Conservation (phyloP, 37 sponge, comb jelly and placozoan genomes). For the Ianthella basta region DNA sequence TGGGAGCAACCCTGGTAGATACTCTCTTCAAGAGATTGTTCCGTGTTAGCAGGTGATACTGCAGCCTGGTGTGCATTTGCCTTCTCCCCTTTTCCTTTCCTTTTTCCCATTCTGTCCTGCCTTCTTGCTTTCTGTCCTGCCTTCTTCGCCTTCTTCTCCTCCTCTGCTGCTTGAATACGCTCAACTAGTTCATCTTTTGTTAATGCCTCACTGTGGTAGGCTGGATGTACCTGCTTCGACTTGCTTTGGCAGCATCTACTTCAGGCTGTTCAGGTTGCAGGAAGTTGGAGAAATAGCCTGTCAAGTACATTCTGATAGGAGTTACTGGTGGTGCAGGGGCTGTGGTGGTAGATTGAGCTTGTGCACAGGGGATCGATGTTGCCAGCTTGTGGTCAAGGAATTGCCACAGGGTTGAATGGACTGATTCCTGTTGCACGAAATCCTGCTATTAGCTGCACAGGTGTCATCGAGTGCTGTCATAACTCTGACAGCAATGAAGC, state of each 20-base stretch:
- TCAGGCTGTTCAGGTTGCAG: not conserved
- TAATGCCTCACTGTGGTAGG: conserved; percentile 54
- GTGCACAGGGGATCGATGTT: not conserved
- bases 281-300: not conserved
- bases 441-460: conserved; percentile 30
- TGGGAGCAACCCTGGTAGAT: no score
- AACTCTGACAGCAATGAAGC: conserved; percentile 25
- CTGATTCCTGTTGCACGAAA: conserved; percentile 43
- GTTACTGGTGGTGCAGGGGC: conserved; percentile 20
- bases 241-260: not conserved
- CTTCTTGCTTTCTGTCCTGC: no score
- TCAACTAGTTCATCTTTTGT: conserved; percentile 43
- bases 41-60: no score
- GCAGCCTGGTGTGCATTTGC: no score
- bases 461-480: conserved; percentile 20
- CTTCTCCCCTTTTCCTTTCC: no score
- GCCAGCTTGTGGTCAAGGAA: not conserved
- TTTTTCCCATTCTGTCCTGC: no score
- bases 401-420: conserved; percentile 38
- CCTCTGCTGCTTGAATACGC: not conserved
- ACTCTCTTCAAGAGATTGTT: no score
- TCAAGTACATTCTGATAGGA: not conserved
- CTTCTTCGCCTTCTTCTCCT: not conserved
- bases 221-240: conserved; percentile 14
- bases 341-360: not conserved